Evolutionary conservation across 2,113 vertebrate genomes (phyloP).

Genomic region (Sterrhoptilus dennistouni): DNA sequence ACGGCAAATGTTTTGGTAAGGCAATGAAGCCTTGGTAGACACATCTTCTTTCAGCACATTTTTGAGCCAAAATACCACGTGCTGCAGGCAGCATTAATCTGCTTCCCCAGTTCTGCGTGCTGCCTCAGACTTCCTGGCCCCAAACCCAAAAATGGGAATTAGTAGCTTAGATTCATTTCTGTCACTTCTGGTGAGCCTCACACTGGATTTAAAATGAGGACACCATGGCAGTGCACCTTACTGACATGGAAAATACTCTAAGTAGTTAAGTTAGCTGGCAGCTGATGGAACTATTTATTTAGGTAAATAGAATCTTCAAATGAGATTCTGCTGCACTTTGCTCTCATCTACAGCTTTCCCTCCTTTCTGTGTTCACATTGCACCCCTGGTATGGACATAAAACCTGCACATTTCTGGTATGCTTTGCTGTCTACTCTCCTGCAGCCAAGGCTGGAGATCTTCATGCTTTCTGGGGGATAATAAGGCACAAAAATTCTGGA

Average conservation of each 20-base stretch:
- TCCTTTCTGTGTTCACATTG: fast-evolving
- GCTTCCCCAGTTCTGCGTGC: background rate
- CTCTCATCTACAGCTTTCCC: background rate
- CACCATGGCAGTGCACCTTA: background rate
- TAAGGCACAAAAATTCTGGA: fast-evolving
- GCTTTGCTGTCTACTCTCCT: background rate
- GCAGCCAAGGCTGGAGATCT: background rate
- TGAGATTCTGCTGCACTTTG: fast-evolving
- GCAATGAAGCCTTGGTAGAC: conserved; percentile 9
- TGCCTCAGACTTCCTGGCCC: conserved; percentile 19
- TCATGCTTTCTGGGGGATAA: background rate
- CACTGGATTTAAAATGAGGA: conserved; percentile 58
- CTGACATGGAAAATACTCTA: conserved; percentile 38
- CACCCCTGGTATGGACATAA: fast-evolving
- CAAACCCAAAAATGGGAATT: conserved; percentile 49
- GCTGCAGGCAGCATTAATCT: conserved; percentile 43
- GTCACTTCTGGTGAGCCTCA: background rate
- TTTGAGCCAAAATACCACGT: conserved; percentile 51
- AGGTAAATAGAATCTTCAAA: background rate
- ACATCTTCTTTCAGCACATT: conserved; percentile 1
- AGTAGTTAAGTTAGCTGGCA: background rate
- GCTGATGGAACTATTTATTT: background rate
- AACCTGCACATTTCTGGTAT: fast-evolving
- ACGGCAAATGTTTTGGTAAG: background rate
- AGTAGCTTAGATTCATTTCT: conserved; percentile 56